These are phyloP conservation scores for Cyrtorhinus lividipennis DNA, from an alignment of 1,140 invertebrate species.

Conservation along the genomic window DNA sequence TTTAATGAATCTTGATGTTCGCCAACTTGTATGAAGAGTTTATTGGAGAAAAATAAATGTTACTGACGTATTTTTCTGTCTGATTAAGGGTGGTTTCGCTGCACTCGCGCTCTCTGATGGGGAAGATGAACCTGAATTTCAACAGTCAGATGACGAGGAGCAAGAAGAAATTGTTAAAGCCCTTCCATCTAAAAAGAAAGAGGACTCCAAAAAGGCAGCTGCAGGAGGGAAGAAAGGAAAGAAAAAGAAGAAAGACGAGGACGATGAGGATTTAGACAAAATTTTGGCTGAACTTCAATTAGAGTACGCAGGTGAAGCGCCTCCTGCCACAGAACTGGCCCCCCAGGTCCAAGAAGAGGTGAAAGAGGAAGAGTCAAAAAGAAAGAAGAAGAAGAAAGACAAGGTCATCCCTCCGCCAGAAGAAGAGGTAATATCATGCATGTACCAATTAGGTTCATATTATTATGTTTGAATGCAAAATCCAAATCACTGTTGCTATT, in stretches of 20 bases:
- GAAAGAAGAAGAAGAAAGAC: conserved; percentile 31
- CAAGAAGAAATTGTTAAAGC: conserved; percentile 17
- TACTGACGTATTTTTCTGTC: conserved; percentile 25
- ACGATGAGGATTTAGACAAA: conserved; percentile 72
- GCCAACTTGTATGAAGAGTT: conserved; percentile 29
- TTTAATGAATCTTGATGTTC: conserved; percentile 15
- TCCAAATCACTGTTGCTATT: no score
- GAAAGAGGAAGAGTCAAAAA: conserved; percentile 28
- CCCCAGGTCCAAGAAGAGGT: conserved; percentile 18
- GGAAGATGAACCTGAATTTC: conserved; percentile 16
- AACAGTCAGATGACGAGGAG: conserved; percentile 12
- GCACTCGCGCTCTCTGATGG: conserved; percentile 30
- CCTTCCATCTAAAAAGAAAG: conserved; percentile 22
- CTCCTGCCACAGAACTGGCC: conserved; percentile 24
- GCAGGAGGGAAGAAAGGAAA: conserved; percentile 39
- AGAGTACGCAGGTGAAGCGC: conserved; percentile 47
- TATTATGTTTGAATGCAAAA: no score
- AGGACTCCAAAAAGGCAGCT: conserved; percentile 27
- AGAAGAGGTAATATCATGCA: conserved; percentile 28
- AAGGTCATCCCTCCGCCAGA: conserved; percentile 33
- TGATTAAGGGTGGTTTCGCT: conserved; percentile 41
- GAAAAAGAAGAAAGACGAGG: conserved; percentile 58
- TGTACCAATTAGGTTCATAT: no score
- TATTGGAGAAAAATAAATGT: conserved; percentile 29
- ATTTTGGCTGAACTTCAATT: conserved; percentile 64